Base-by-base conservation (phyloP, 1,140 invertebrate species). In the Neodiprion pinetum region DNA sequence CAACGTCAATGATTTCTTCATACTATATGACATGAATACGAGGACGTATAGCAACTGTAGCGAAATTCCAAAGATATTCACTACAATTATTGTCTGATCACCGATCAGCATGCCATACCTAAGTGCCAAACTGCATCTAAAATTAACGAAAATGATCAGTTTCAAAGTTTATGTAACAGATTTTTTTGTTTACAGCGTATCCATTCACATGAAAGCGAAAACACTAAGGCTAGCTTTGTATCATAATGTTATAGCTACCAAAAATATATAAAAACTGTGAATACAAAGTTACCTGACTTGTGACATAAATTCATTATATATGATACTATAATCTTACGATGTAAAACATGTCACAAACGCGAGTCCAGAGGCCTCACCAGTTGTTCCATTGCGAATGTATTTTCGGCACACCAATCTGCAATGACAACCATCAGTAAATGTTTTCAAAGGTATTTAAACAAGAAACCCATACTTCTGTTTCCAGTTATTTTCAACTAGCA, bases 321-420 rank as follows among this genome's bases (percentile, higher is more conserved):
- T 72, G 75, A 21, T 48, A 77, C 48, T 70, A 81, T 40, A 21
- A 21, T 91, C 92, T 91, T 90, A 94, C 93, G 94, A 94, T 82
- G 95, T 87, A 82, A 93, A 92, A 77, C 94, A 94, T 79, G 92
- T 93, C 72, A 95, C 86, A 87, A 96, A 96, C 70, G 94, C 93
- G 75, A 95, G 88, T 0, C 91, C 90, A 7, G 94, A 94, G 9
- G 92, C 88, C 81, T 95, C 93, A 11, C 91, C 92, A 7, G 93
- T 93, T 28, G 91, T 91, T 73, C 90, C 89, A 85, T 93, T 93
- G 78, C 86, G 84, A 9, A 93, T 88, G 85, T 92, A 93, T 85
- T 93, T 92, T 76, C 87, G 90, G 80, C 93, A 94, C 17, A 93
- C 92, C 61, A 94, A 85, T 65, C 93, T 94, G 83, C 81, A 90